Evolutionary conservation across 2,888 invertebrate genomes (phyloP).

Genomic region (Eristalinus sepulchralis): DNA sequence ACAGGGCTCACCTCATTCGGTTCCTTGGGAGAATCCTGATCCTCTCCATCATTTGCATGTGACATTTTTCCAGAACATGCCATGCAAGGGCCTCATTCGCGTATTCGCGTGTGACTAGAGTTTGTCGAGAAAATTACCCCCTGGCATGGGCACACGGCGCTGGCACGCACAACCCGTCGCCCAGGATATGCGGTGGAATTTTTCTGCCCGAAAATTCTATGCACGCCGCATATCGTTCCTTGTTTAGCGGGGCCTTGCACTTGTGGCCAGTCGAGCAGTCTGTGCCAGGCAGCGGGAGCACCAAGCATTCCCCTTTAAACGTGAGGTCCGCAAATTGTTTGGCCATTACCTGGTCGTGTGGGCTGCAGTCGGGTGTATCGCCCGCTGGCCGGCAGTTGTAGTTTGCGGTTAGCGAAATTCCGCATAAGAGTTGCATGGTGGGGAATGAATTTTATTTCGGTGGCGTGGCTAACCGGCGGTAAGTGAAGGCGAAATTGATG

Average conservation of each 20-base stretch:
- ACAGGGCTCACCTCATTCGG: conserved; percentile 7
- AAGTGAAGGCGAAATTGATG: conserved; percentile 44
- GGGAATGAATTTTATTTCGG: conserved; percentile 51
- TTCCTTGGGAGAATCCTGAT: conserved; percentile 21
- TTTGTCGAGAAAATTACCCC: conserved; percentile 30
- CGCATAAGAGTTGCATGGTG: conserved; percentile 25
- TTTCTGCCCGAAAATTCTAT: neutral
- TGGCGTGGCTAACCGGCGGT: conserved; percentile 58
- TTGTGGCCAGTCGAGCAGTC: conserved; percentile 25
- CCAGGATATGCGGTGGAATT: neutral
- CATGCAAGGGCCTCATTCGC: neutral
- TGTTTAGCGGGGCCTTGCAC: conserved; percentile 37
- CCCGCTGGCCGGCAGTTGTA: conserved; percentile 11
- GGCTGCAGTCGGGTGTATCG: conserved; percentile 30
- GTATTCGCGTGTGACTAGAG: conserved; percentile 38
- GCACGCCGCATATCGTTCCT: neutral
- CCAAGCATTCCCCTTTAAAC: conserved; percentile 52
- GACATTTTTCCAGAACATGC: neutral
- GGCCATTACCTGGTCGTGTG: conserved; percentile 51
- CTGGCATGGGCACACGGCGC: neutral
- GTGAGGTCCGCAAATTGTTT: conserved; percentile 66
- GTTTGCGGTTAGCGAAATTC: conserved; percentile 51
- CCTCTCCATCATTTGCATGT: neutral
- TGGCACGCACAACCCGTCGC: conserved; percentile 10
- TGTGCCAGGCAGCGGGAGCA: neutral